phyloP scores from a whole-genome alignment of 64 coral and sea anemone species.

The Montipora efflorescens region DNA sequence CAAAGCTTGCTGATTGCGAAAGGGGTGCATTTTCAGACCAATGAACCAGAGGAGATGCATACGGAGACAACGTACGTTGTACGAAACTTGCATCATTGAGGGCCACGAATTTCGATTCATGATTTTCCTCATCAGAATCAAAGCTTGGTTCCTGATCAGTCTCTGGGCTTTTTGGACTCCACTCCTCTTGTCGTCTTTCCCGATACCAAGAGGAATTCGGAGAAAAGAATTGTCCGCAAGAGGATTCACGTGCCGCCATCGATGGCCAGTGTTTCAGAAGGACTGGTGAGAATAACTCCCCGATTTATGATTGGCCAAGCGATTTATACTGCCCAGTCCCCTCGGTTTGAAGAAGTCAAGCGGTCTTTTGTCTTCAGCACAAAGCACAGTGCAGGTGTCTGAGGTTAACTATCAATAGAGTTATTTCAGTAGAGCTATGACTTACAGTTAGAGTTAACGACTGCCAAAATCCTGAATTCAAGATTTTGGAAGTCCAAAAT shows the following conservation, averaged over 20 bases:
- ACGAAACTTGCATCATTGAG: background rate
- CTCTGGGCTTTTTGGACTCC: slow-evolving; percentile 72
- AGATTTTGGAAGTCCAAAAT: no score
- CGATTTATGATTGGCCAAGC: background rate
- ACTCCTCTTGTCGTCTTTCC: slow-evolving; percentile 25
- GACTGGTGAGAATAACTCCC: background rate
- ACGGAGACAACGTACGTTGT: background rate
- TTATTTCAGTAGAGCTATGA: no score
- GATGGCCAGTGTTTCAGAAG: background rate
- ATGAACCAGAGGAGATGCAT: background rate
- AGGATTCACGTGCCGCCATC: background rate
- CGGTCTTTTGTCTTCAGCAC: no score
- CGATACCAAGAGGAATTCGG: slow-evolving; percentile 58
- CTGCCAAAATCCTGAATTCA: no score
- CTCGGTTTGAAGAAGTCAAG: background rate
- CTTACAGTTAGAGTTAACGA: no score
- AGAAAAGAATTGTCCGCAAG: slow-evolving; percentile 5
- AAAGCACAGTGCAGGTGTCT: no score
- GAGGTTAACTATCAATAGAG: no score
- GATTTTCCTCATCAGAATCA: slow-evolving; percentile 77
- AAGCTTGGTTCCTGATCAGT: slow-evolving; percentile 40
- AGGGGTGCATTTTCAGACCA: background rate
- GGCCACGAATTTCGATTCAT: background rate
- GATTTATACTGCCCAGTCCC: background rate
- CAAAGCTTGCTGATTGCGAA: background rate